Percentiles rank a stretch among this genome's conserved stretches.
These are phyloP conservation scores for Caenorhabditis afra DNA, from an alignment of 2,888 invertebrate species.

Conservation along the genomic window DNA sequence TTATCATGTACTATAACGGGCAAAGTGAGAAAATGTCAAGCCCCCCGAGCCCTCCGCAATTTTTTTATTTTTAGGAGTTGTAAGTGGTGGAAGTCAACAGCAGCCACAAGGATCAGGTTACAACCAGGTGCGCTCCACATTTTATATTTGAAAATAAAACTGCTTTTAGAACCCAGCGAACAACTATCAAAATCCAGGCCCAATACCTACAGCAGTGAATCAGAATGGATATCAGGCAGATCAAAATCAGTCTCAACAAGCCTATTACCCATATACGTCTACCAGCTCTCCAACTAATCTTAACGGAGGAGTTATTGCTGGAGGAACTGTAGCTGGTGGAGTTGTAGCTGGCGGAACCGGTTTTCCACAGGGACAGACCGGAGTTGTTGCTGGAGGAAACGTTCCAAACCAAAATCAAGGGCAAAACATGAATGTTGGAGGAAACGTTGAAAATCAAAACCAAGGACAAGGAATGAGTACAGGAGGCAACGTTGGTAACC, in stretches of 20 bases:
- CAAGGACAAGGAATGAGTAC: conserved; percentile 7
- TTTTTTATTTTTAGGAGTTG: conserved; percentile 43
- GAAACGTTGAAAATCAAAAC: conserved; percentile 4
- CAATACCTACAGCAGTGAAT: conserved; percentile 32
- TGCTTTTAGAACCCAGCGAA: conserved; percentile 14
- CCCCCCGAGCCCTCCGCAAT: not conserved
- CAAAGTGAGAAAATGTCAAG: conserved; percentile 32
- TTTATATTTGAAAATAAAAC: not conserved
- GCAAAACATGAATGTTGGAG: conserved; percentile 22
- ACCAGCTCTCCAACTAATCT: conserved; percentile 1
- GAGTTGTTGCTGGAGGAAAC: conserved; percentile 18
- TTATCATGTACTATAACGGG: conserved; percentile 60
- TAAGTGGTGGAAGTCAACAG: conserved; percentile 23
- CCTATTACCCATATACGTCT: conserved; percentile 1
- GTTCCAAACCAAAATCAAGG: conserved; percentile 21
- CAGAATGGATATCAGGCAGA: conserved; percentile 38
- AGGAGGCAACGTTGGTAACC: conserved; percentile 8
- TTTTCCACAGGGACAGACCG: conserved; percentile 4
- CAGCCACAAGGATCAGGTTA: conserved; percentile 43
- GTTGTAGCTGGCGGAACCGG: conserved; percentile 27
- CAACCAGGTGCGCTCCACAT: conserved; percentile 42
- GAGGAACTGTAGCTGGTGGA: conserved; percentile 23
- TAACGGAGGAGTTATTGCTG: conserved; percentile 49
- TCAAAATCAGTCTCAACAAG: conserved; percentile 36
- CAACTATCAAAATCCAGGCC: conserved; percentile 60